These are phyloP conservation scores for Micropoecilia bifurca DNA, from an alignment of 2,797 vertebrate genomes.

Conservation along the genomic window DNA sequence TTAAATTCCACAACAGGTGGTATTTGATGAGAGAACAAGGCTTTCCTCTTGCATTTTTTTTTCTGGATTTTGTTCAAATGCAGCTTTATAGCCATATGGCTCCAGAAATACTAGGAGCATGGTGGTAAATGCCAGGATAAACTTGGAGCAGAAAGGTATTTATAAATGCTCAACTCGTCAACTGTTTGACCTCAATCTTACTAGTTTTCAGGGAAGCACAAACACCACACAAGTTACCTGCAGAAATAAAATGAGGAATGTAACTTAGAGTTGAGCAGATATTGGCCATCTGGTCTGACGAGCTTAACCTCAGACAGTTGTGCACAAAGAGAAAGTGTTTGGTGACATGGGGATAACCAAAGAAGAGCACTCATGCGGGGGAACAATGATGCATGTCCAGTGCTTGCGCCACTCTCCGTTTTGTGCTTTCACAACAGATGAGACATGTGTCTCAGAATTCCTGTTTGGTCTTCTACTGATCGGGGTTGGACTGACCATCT, in stretches of 20 bases:
- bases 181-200: conserved; percentile 61
- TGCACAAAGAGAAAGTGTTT: conserved; percentile 56
- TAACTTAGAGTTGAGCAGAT: conserved; percentile 77
- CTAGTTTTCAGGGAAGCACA: conserved; percentile 67
- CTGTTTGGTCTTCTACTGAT: conserved; percentile 43
- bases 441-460: conserved; percentile 68
- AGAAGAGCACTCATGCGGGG: conserved; percentile 41
- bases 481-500: conserved; percentile 45
- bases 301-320: conserved; percentile 69
- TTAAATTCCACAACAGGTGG: conserved; percentile 51
- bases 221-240: conserved; percentile 74
- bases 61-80: conserved; percentile 55
- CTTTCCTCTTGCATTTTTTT: conserved; percentile 44
- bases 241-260: conserved; percentile 75
- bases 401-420: conserved; percentile 49
- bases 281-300: conserved; percentile 80
- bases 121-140: conserved; percentile 65
- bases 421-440: conserved; percentile 50
- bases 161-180: conserved; percentile 55
- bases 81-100: conserved; percentile 70
- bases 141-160: conserved; percentile 60
- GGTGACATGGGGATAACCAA: conserved; percentile 65
- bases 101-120: conserved; percentile 37
- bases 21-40: conserved; percentile 54
- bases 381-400: conserved; percentile 55